Evolutionary conservation across 2,888 invertebrate genomes (phyloP).

Genomic region (Tuta absoluta): DNA sequence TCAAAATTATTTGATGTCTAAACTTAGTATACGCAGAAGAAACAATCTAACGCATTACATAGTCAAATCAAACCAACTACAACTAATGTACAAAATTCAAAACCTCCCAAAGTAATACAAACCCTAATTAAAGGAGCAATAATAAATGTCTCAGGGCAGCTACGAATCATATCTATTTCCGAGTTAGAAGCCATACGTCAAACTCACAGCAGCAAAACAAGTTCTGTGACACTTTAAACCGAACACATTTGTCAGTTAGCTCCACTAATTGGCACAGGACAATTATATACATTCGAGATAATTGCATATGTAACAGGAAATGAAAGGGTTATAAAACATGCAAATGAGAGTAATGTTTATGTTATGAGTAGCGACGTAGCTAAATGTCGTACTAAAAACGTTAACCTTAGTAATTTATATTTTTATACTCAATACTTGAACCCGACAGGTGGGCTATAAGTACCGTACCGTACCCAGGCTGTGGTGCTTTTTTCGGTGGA

Average conservation of each 20-base stretch:
- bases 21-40: too few relatives aligned
- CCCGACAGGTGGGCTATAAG: too few relatives aligned
- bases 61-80: not conserved
- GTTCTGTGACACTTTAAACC: constrained; percentile 52
- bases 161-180: constrained; percentile 54
- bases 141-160: constrained; percentile 18
- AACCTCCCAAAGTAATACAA: not conserved
- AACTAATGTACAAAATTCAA: not conserved
- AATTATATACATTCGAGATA: constrained; percentile 17
- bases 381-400: not conserved
- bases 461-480: too few relatives aligned
- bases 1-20: too few relatives aligned
- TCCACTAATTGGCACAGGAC: constrained; percentile 55
- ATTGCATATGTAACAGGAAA: constrained; percentile 12
- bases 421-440: too few relatives aligned
- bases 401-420: too few relatives aligned
- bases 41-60: too few relatives aligned
- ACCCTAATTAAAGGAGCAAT: constrained; percentile 12
- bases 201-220: constrained; percentile 57
- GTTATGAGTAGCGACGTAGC: too few relatives aligned
- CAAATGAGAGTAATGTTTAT: not conserved
- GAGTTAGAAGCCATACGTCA: constrained; percentile 67
- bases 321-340: not conserved
- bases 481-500: too few relatives aligned
- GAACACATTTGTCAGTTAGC: constrained; percentile 56